A percentile compares a stretch with the other conserved stretches of the same genome.
These are phyloP conservation scores for Acanthoscelides obtectus DNA, from an alignment of 2,888 invertebrate genomes.

Conservation along the genomic window DNA sequence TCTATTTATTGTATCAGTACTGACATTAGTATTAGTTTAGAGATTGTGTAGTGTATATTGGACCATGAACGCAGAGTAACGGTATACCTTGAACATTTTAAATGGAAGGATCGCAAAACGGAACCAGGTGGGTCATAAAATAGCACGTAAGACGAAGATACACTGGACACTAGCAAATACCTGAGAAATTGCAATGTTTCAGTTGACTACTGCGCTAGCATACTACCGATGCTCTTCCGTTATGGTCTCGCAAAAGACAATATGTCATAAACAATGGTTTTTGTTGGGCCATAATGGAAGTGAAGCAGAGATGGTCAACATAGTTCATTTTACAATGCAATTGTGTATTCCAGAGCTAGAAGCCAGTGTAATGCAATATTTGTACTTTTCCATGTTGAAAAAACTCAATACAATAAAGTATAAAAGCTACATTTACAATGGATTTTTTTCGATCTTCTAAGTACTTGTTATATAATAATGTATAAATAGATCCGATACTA, in stretches of 20 bases:
- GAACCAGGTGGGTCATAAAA: constrained; percentile 34
- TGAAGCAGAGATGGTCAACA: constrained; percentile 1
- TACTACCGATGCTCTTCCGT: neutral
- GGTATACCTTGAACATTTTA: constrained; percentile 7
- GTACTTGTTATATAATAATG: constrained; percentile 25
- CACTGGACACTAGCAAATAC: constrained; percentile 46
- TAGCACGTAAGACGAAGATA: constrained; percentile 32
- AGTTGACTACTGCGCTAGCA: constrained; percentile 18
- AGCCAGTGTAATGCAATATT: constrained; percentile 57
- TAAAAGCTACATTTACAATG: constrained; percentile 43
- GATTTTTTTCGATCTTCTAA: constrained; percentile 22
- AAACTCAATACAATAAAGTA: constrained; percentile 55
- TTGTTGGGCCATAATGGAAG: neutral
- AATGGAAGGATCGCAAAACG: neutral
- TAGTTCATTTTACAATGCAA: constrained; percentile 40
- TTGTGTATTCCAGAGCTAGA: constrained; percentile 48
- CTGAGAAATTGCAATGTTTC: constrained; percentile 23
- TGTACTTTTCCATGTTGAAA: constrained; percentile 61
- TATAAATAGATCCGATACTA: constrained; percentile 27
- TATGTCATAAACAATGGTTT: neutral
- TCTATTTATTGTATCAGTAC: constrained; percentile 46
- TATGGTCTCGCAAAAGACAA: neutral
- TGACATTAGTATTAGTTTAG: constrained; percentile 44
- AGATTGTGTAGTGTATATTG: constrained; percentile 31
- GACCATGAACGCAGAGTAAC: constrained; percentile 26